Percentiles rank a stretch among this genome's conserved stretches.
Evolutionary conservation across 2,797 vertebrate species (phyloP).

Genomic region (Calcarius lapponicus): DNA sequence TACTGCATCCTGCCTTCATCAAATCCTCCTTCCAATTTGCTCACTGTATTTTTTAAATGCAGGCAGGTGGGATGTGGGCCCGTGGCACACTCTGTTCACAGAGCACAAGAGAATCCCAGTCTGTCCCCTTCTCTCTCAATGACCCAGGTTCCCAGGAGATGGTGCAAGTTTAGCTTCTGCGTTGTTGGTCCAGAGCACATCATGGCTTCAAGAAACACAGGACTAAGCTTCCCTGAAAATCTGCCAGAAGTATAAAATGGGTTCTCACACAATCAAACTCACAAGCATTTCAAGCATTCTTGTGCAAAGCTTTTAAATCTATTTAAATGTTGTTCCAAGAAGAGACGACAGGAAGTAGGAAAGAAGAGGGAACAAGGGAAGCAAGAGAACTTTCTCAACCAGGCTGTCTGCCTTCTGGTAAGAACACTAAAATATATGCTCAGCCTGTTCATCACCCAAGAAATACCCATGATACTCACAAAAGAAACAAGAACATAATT

Average conservation of each 20-base stretch:
- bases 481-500: not conserved
- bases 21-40: not conserved
- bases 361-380: not conserved
- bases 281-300: not conserved
- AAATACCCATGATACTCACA: not conserved
- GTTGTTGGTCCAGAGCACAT: not conserved
- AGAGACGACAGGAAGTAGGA: not conserved
- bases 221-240: not conserved
- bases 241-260: not conserved
- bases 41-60: not conserved
- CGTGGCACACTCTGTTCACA: not conserved
- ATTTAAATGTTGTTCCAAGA: not conserved
- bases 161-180: not conserved
- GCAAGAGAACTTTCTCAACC: not conserved
- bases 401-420: not conserved
- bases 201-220: not conserved
- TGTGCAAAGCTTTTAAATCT: conserved; percentile 16
- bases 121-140: not conserved
- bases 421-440: not conserved
- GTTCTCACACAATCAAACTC: conserved; percentile 16
- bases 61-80: not conserved
- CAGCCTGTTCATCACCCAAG: not conserved
- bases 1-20: not conserved
- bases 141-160: not conserved
- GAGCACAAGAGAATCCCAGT: not conserved